Conservation (phyloP, 1,140 invertebrate species). For the Sinella curviseta region DNA sequence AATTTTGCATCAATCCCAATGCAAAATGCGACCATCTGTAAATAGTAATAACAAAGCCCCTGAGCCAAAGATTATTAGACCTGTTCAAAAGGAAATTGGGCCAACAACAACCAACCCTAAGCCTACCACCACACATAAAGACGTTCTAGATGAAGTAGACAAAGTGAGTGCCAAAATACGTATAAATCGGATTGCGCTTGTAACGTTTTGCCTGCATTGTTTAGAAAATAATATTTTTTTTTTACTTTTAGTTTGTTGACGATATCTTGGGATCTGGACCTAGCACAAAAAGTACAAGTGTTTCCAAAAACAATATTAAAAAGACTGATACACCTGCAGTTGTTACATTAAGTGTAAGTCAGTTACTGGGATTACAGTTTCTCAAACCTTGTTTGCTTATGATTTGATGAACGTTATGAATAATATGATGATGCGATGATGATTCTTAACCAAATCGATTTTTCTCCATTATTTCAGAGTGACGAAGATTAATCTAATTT, state of each 20-base stretch:
- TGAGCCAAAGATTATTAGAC: neutral
- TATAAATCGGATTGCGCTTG: no score
- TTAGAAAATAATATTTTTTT: neutral
- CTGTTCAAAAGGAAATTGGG: neutral
- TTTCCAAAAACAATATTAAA: neutral
- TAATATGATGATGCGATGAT: neutral
- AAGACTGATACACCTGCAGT: neutral
- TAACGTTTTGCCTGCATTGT: no score
- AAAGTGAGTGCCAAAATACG: no score
- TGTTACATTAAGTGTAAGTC: conserved; percentile 16
- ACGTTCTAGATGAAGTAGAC: no score
- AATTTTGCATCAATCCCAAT: neutral
- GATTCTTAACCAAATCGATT: neutral
- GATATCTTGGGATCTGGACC: neutral
- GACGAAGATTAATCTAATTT: neutral
- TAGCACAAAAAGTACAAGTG: neutral
- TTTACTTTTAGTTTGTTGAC: neutral
- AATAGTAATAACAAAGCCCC: neutral
- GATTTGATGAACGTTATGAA: neutral
- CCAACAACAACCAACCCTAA: neutral
- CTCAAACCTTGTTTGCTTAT: neutral
- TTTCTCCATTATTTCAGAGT: neutral
- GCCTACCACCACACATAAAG: neutral
- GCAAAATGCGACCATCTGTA: neutral
- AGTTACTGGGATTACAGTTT: neutral